A percentile compares a stretch with the other conserved stretches of the same genome.
phyloP scores from a whole-genome alignment of 2,888 invertebrate species.

The Aleiodes testaceus region DNA sequence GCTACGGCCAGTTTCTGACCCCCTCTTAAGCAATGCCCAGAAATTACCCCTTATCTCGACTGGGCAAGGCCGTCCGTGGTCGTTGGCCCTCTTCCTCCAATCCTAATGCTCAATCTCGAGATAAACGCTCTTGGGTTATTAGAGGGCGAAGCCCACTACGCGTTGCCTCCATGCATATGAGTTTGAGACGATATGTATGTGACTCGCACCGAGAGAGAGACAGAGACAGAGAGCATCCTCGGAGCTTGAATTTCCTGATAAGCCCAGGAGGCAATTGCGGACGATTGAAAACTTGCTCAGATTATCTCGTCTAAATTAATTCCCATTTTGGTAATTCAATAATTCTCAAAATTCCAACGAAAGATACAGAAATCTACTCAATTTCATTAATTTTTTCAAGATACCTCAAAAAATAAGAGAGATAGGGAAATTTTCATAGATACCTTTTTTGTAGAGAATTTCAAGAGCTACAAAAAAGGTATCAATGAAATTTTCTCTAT shows the following conservation, averaged over 20 bases:
- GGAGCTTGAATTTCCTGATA: slow-evolving; percentile 16
- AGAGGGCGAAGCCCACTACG: slow-evolving; percentile 48
- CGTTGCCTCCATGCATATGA: slow-evolving; percentile 37
- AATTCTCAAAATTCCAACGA: neutral
- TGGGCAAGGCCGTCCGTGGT: slow-evolving; percentile 59
- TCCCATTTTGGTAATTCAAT: neutral
- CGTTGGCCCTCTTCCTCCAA: slow-evolving; percentile 53
- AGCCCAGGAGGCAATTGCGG: slow-evolving; percentile 17
- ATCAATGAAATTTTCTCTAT: too few relatives aligned
- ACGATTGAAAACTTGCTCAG: slow-evolving; percentile 27
- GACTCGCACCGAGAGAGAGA: neutral
- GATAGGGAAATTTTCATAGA: too few relatives aligned
- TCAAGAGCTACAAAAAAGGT: too few relatives aligned
- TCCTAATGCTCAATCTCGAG: slow-evolving; percentile 70
- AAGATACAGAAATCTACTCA: too few relatives aligned
- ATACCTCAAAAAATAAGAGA: too few relatives aligned
- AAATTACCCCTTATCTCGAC: slow-evolving; percentile 71
- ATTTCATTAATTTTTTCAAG: too few relatives aligned
- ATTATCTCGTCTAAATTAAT: slow-evolving; percentile 22
- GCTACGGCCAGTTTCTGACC: slow-evolving; percentile 69
- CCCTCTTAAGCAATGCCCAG: slow-evolving; percentile 61
- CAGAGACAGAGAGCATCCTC: neutral
- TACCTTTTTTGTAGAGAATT: too few relatives aligned
- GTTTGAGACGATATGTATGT: slow-evolving; percentile 10
- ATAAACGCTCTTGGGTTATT: slow-evolving; percentile 65